phyloP scores from a whole-genome alignment of 2,113 vertebrate genomes.

The Cettia cetti region DNA sequence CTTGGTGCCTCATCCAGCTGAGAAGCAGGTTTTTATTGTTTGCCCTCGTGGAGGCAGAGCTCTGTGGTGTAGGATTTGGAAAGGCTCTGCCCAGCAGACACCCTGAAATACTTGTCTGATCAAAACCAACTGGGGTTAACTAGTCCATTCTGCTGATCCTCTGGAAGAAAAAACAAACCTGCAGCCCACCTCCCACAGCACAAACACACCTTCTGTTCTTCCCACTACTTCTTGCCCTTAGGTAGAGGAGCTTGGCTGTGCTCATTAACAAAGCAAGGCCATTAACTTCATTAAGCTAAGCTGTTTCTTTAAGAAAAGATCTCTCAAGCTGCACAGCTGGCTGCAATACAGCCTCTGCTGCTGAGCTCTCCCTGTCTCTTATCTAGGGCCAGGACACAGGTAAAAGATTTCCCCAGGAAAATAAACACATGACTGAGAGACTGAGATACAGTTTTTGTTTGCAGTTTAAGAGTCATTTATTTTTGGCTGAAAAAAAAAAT shows the following conservation, averaged over 20 bases:
- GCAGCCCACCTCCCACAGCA: neutral
- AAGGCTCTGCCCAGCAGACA: neutral
- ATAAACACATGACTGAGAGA: neutral
- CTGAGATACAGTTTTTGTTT: neutral
- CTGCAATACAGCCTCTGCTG: neutral
- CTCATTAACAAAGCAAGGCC: neutral
- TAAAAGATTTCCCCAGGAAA: neutral
- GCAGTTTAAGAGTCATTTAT: neutral
- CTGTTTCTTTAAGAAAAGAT: neutral
- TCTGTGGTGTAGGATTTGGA: neutral
- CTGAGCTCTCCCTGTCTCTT: neutral
- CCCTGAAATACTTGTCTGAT: neutral
- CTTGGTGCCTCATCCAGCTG: neutral
- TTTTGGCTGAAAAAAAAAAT: conserved; percentile 9
- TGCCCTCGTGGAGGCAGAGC: neutral
- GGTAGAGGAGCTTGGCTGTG: neutral
- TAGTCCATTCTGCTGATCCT: neutral
- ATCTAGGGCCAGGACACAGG: neutral
- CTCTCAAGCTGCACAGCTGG: neutral
- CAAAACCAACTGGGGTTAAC: neutral
- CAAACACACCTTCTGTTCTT: neutral
- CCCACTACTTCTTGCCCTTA: neutral
- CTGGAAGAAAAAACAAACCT: neutral
- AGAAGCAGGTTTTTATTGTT: neutral
- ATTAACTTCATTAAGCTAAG: neutral